Evolutionary conservation across 2,797 vertebrate species (phyloP), one percentile per base, ranked within the genome.

Genomic region (Microctenopoma stevenorrisi): DNA sequence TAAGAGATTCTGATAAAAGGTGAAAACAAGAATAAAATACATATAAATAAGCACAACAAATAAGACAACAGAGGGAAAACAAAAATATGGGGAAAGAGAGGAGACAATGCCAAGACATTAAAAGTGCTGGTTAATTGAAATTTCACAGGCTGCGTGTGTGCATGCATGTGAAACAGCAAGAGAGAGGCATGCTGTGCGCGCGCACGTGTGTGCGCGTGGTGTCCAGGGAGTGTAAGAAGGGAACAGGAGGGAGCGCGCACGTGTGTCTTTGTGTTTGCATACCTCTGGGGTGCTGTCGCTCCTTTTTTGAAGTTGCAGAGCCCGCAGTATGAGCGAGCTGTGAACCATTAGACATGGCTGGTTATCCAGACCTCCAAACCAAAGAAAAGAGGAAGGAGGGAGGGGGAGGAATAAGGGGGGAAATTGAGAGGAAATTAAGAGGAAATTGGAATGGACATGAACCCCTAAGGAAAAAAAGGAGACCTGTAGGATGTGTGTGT

Each of bases 241-340:
- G 49, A 55, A 71, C 62, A 68, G 6, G 30, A 72, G 59, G 69
- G 43, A 64, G 53, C 6, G 42, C 44, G 46, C 47, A 55, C 18
- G 43, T 68, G 63, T 61, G 14, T 74, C 26, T 78, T 81, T 83
- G 82, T 76, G 87, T 85, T 82, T 85, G 72, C 71, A 77, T 82
- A 78, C 83, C 89, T 90, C 89, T 80, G 79, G 89, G 87, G 82
- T 75, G 79, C 72, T 76, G 64, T 52, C 72, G 75, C 79, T 74
- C 71, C 85, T 86, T 87, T 91, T 94, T 93, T 93, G 92, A 94
- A 92, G 92, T 92, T 89, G 81, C 76, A 84, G 85, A 79, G 81
- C 92, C 89, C 83, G 85, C 86, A 89, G 88, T 87, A 84, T 73
- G 86, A 88, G 83, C 89, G 83, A 87, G 86, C 81, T 90, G 90